Conservation (phyloP, 2,888 invertebrate species). For the Branchipolynoe longqiensis region DNA sequence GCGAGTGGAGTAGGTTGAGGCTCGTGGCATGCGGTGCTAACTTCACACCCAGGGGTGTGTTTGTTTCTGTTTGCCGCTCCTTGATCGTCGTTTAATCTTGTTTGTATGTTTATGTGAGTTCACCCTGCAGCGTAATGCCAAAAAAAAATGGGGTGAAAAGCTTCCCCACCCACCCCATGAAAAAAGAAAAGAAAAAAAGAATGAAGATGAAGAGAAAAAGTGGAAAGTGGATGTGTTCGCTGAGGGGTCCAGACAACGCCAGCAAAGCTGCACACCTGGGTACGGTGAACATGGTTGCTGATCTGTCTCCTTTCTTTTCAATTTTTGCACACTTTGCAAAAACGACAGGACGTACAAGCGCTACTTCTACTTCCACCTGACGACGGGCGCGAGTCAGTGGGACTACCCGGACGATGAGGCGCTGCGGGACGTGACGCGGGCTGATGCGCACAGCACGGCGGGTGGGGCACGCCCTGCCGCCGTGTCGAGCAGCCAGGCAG, state of each 20-base stretch:
- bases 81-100: too few relatives aligned
- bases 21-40: too few relatives aligned
- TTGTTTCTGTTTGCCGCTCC: too few relatives aligned
- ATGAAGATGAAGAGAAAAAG: too few relatives aligned
- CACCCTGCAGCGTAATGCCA: too few relatives aligned
- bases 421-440: not conserved
- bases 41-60: too few relatives aligned
- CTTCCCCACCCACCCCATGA: too few relatives aligned
- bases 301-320: constrained; percentile 42
- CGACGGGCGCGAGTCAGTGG: constrained; percentile 86
- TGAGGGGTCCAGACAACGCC: too few relatives aligned
- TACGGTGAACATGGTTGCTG: constrained; percentile 12
- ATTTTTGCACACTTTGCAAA: constrained; percentile 40
- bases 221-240: not conserved
- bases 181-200: too few relatives aligned
- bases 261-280: constrained; percentile 25
- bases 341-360: constrained; percentile 85
- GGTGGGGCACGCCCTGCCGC: not conserved
- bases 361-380: constrained; percentile 86
- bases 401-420: constrained; percentile 82
- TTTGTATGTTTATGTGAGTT: too few relatives aligned
- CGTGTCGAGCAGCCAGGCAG: constrained; percentile 30
- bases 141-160: too few relatives aligned
- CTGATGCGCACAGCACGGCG: constrained; percentile 3
- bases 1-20: too few relatives aligned